These are phyloP conservation scores for Isichthys henryi DNA, from an alignment of 2,113 vertebrate species.

Conservation along the genomic window DNA sequence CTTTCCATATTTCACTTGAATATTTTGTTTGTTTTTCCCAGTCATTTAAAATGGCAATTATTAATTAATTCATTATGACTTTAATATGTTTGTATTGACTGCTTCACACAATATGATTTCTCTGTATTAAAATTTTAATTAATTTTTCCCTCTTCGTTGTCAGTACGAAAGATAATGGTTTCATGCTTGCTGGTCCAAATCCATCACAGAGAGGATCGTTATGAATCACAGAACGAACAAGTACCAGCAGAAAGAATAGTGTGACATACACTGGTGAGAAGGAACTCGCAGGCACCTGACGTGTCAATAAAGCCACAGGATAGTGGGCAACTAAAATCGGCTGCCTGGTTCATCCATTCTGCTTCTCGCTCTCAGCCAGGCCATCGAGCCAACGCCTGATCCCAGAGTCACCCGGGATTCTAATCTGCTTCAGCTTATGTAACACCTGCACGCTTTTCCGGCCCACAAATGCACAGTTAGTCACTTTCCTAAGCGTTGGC, in stretches of 20 bases:
- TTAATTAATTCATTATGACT: background rate
- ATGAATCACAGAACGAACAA: background rate
- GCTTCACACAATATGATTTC: background rate
- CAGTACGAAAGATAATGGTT: background rate
- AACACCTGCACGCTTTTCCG: background rate
- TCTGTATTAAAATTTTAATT: background rate
- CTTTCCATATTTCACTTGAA: slow-evolving; percentile 1
- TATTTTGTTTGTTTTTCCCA: background rate
- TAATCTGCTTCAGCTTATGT: background rate
- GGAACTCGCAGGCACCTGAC: background rate
- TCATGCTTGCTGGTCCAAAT: background rate
- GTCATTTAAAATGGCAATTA: background rate
- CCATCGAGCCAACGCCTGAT: background rate
- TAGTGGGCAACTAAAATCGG: background rate
- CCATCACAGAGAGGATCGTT: background rate
- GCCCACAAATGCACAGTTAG: background rate
- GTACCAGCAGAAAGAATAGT: background rate
- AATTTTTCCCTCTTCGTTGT: background rate
- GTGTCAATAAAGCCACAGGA: background rate
- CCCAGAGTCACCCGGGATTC: background rate
- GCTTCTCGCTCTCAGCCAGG: background rate
- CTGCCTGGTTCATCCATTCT: background rate
- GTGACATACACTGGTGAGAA: background rate
- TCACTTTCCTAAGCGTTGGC: background rate
- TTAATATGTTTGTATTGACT: background rate